phyloP scores from a whole-genome alignment of 2,888 invertebrate species.

The Eupithecia subumbrata region DNA sequence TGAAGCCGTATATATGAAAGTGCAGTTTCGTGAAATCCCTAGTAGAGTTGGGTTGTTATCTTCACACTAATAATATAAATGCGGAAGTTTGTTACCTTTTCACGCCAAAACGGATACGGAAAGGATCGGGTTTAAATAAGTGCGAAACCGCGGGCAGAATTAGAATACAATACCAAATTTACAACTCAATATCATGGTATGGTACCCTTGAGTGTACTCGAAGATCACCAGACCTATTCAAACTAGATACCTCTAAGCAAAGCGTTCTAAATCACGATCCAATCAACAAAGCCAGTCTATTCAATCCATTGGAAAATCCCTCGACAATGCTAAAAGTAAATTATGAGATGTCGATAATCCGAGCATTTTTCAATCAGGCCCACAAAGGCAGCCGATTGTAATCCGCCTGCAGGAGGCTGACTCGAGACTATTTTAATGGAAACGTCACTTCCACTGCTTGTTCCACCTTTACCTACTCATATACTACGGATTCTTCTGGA shows the following conservation, averaged over 20 bases:
- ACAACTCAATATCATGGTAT: not conserved
- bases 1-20: too few relatives aligned
- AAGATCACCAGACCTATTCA: not conserved
- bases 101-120: too few relatives aligned
- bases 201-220: not conserved
- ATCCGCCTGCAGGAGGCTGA: conserved; percentile 31
- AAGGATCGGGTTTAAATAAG: too few relatives aligned
- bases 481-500: not conserved
- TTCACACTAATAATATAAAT: not conserved
- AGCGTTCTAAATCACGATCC: conserved; percentile 14
- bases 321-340: conserved; percentile 28
- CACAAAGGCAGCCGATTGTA: conserved; percentile 25
- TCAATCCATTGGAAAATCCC: conserved; percentile 16
- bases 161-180: not conserved
- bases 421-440: conserved; percentile 53
- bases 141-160: not conserved
- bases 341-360: conserved; percentile 33
- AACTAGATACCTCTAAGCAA: not conserved
- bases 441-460: conserved; percentile 53
- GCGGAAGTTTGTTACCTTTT: too few relatives aligned
- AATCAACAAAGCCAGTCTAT: conserved; percentile 10
- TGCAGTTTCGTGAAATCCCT: not conserved
- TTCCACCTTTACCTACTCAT: conserved; percentile 26
- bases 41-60: not conserved
- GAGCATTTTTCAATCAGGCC: conserved; percentile 30